Percentiles rank a stretch among this genome's conserved stretches.
These are phyloP conservation scores for Polia nebulosa DNA, from an alignment of 2,888 invertebrate genomes.

Conservation along the genomic window DNA sequence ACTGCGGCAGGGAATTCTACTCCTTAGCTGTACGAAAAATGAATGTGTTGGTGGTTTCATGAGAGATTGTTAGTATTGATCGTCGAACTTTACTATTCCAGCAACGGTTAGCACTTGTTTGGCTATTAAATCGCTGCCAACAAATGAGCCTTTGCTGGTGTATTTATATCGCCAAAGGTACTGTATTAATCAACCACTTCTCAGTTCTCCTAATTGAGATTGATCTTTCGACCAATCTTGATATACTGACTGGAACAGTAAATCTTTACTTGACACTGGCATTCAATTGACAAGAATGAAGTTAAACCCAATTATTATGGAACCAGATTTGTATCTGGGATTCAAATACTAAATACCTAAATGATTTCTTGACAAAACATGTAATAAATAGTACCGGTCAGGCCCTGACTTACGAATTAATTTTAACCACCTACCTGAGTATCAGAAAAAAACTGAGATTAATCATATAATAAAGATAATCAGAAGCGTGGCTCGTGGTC, in stretches of 20 bases:
- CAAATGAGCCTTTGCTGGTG: background rate
- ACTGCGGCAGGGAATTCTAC: too few relatives aligned
- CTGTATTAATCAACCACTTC: constrained; percentile 29
- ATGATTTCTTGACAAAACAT: background rate
- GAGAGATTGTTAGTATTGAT: too few relatives aligned
- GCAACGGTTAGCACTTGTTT: background rate
- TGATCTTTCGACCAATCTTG: constrained; percentile 15
- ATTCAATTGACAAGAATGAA: constrained; percentile 20
- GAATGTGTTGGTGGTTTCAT: too few relatives aligned
- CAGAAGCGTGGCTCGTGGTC: too few relatives aligned
- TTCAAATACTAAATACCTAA: background rate
- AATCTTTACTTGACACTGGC: constrained; percentile 22
- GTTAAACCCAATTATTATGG: constrained; percentile 14
- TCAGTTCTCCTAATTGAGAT: constrained; percentile 39
- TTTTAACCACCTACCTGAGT: too few relatives aligned
- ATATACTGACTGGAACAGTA: constrained; percentile 21
- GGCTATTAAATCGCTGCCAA: background rate
- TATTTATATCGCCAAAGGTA: constrained; percentile 10
- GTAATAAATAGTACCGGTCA: background rate
- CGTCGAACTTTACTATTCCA: background rate
- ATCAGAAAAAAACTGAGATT: too few relatives aligned
- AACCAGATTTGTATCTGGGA: background rate
- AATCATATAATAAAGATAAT: too few relatives aligned
- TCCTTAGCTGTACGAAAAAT: too few relatives aligned
- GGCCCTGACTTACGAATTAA: too few relatives aligned